Percentiles rank a stretch among this genome's conserved stretches.
Evolutionary conservation across 2,113 vertebrate species (phyloP).

Genomic region (Erinaceus europaeus): DNA sequence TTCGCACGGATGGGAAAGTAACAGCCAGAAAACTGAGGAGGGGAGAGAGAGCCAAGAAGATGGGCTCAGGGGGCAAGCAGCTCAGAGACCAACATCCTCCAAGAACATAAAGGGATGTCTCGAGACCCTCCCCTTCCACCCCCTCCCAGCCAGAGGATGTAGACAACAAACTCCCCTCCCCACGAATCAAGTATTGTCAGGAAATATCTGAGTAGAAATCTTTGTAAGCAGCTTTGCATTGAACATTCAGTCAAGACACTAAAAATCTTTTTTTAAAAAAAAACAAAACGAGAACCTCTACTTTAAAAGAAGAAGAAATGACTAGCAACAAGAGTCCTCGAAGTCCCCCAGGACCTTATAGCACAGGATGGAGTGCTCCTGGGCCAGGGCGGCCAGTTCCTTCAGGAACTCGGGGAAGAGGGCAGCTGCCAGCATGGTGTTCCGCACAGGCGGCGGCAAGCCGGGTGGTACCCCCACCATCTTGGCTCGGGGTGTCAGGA

Average conservation of each 20-base stretch:
- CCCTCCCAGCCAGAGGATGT: conserved; percentile 41
- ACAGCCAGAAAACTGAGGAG: background rate
- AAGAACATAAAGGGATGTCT: too few relatives aligned
- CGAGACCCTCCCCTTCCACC: too few relatives aligned
- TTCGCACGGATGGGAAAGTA: background rate
- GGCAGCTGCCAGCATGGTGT: conserved; percentile 90
- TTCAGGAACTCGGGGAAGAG: conserved; percentile 97
- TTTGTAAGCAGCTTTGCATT: conserved; percentile 79
- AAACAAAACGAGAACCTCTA: conserved; percentile 54
- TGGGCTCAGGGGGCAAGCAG: background rate
- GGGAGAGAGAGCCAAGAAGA: background rate
- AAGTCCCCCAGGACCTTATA: conserved; percentile 88
- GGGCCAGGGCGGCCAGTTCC: conserved; percentile 95
- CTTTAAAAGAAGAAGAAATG: background rate
- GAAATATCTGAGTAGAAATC: conserved; percentile 78
- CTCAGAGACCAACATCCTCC: background rate
- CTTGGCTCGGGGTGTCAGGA: conserved; percentile 80
- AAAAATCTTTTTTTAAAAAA: conserved; percentile 63
- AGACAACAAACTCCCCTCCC: conserved; percentile 62
- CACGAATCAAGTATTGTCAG: conserved; percentile 85
- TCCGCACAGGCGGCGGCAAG: conserved; percentile 85
- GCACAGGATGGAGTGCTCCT: conserved; percentile 95
- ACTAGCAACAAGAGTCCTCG: conserved; percentile 78
- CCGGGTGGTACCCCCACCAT: conserved; percentile 81
- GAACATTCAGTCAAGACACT: conserved; percentile 72